Conservation (phyloP, 1,140 invertebrate species). For the Cydia strobilella region DNA sequence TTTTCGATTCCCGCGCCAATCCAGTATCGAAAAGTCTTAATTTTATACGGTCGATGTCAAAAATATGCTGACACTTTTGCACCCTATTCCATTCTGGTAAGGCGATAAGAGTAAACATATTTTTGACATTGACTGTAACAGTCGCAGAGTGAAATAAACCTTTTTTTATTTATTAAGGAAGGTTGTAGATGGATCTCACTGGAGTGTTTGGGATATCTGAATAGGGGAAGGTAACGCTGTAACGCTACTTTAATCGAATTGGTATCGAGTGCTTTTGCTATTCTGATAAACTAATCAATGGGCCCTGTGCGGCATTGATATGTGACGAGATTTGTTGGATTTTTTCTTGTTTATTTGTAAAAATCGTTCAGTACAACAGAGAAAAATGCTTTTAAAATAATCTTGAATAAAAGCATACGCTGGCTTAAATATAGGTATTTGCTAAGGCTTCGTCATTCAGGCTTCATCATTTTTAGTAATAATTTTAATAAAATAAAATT, state of each 20-base stretch:
- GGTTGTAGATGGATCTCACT: neutral
- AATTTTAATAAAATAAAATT: too few relatives aligned
- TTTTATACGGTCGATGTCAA: neutral
- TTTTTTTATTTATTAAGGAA: neutral
- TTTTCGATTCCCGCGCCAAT: neutral
- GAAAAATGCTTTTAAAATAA: too few relatives aligned
- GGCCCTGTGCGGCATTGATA: neutral
- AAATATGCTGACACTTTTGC: neutral
- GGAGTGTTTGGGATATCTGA: neutral
- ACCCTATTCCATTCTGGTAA: neutral
- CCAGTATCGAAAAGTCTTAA: neutral
- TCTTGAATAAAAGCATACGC: too few relatives aligned
- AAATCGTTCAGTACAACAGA: too few relatives aligned
- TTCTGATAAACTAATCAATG: neutral
- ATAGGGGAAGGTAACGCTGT: neutral
- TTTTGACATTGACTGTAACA: neutral
- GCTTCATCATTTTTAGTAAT: too few relatives aligned
- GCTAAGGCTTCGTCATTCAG: too few relatives aligned
- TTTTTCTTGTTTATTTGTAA: neutral
- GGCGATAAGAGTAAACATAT: neutral
- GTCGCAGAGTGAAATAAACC: neutral
- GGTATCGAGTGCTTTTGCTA: conserved; percentile 9
- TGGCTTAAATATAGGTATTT: too few relatives aligned
- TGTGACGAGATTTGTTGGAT: neutral
- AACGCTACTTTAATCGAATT: conserved; percentile 8